Base-by-base conservation (phyloP, 2,797 vertebrate genomes). In the Macrochelys suwanniensis region DNA sequence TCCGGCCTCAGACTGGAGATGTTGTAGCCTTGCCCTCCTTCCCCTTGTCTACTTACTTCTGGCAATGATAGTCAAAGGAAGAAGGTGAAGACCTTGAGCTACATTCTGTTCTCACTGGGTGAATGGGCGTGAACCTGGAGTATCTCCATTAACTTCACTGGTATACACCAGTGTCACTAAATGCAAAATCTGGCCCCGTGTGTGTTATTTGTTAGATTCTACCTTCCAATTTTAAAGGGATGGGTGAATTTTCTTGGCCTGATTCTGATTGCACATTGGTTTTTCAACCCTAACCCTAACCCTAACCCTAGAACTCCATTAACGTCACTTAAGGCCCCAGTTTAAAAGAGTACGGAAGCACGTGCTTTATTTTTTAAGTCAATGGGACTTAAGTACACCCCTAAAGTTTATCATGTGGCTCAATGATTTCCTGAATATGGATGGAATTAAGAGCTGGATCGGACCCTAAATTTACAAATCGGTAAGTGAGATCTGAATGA, bases 251-350 rank as follows among this genome's bases (percentile, higher is more conserved):
- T 65, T 51, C 82, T 49, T 56, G 78, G 65, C 91, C 45, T 57
- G 71, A 19, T 10, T 85, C 78, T 5, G 4, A 8, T 3, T 0
- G 6, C 45, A 21, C 7, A 54, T 49, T 10, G 0, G 3, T 59
- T 26, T 6, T 59, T 57, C 19, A 42, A 4, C n/a, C n/a, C n/a
- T n/a, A n/a, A n/a, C n/a, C n/a, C n/a, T n/a, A n/a, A n/a, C n/a
- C n/a, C n/a, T n/a, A n/a, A n/a, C n/a, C n/a, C n/a, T 1, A 83
- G 17, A 68, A 68, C 65, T 37, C 65, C 33, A 37, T 11, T 11
- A 19, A 37, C 19, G 33, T 17, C n/a, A 68, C n/a, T 5, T n/a
- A 37, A 19, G 59, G 59, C 15, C 31, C 12, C 59, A 33, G 33
- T 37, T 68, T 68, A 68, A 37, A n/a, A 37, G 23, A 68, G 17